Conservation (phyloP, 1,140 invertebrate genomes). For the Reticulitermes speratus region DNA sequence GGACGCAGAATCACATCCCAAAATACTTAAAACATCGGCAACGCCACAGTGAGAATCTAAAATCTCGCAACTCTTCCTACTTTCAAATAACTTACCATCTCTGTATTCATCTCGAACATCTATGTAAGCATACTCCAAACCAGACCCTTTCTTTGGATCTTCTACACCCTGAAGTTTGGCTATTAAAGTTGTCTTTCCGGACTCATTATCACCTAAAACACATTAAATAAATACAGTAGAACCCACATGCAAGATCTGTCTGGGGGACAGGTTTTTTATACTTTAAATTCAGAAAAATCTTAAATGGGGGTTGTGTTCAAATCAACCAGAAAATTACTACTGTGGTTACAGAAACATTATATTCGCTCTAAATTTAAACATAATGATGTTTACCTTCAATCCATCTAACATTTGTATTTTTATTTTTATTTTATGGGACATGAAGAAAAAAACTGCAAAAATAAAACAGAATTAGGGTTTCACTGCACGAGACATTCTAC, state of each 20-base stretch:
- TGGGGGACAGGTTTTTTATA: too few relatives aligned
- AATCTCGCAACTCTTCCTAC: neutral
- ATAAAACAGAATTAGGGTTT: too few relatives aligned
- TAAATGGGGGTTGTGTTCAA: neutral
- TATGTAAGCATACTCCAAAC: slow-evolving; percentile 97
- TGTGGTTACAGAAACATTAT: too few relatives aligned
- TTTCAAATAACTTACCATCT: slow-evolving; percentile 71
- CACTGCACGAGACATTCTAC: too few relatives aligned
- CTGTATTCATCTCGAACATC: slow-evolving; percentile 98
- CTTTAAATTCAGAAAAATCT: too few relatives aligned
- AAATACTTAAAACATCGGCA: neutral
- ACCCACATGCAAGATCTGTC: neutral
- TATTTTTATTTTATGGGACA: too few relatives aligned
- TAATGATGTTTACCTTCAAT: too few relatives aligned
- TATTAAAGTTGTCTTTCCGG: slow-evolving; percentile 96
- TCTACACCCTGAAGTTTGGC: slow-evolving; percentile 91
- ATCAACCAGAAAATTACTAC: neutral
- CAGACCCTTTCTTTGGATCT: slow-evolving; percentile 95
- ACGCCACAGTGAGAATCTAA: neutral
- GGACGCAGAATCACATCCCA: neutral
- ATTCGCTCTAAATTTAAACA: too few relatives aligned
- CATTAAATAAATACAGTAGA: slow-evolving; percentile 26
- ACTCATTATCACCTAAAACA: slow-evolving; percentile 83
- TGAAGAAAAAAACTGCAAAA: too few relatives aligned
- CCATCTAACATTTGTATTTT: too few relatives aligned